A percentile compares a stretch with the other conserved stretches of the same genome.
phyloP scores from a whole-genome alignment of 2,113 vertebrate genomes.

The human (Homo sapiens) region GRCh38 chr3:135851001-135851500 shows the following conservation, averaged over 20 bases:
- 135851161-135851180: not conserved
- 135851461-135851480: not conserved
- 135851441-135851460: not conserved
- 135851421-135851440: conserved; percentile 7
- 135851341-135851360: not conserved
- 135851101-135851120: not conserved
- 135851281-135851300: not conserved
- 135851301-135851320: not conserved
- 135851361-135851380: not conserved
- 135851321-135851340: not conserved
- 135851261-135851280: not conserved
- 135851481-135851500: not conserved
- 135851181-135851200: not conserved
- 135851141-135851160: conserved; percentile 8
- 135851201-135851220: not conserved
- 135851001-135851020: not conserved
- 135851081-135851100: conserved; percentile 23
- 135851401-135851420: not conserved
- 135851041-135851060: conserved; percentile 25
- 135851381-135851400: not conserved
- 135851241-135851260: not conserved
- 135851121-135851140: not conserved
- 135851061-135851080: conserved; percentile 37
- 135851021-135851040: not conserved
- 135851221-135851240: not conserved